Percentiles rank a stretch among this genome's conserved stretches.
Evolutionary conservation across 2,113 vertebrate species (phyloP).

Genomic region (Myotis brandtii): DNA sequence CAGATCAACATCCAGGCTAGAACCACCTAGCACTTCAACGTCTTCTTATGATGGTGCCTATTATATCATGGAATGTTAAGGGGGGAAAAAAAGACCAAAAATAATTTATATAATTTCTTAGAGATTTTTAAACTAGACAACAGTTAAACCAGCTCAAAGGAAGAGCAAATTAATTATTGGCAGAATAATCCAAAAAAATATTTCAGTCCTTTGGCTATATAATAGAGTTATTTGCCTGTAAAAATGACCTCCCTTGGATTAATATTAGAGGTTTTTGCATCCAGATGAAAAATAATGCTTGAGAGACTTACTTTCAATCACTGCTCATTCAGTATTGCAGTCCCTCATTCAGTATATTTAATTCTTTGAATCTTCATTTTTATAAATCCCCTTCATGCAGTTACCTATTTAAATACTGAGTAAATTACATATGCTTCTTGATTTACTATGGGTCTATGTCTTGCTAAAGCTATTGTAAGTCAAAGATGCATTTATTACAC

Average conservation of each 20-base stretch:
- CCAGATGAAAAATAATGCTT: background rate
- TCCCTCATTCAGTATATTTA: background rate
- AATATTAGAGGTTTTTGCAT: background rate
- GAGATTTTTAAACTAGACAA: background rate
- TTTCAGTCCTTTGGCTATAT: background rate
- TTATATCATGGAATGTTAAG: background rate
- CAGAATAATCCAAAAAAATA: conserved; percentile 30
- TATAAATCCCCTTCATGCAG: background rate
- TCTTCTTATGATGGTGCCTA: background rate
- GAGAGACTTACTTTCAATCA: background rate
- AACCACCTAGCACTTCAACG: background rate
- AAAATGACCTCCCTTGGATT: background rate
- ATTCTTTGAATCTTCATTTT: background rate
- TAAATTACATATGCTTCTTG: background rate
- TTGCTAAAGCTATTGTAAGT: background rate
- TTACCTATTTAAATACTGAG: background rate
- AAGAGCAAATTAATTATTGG: conserved; percentile 53
- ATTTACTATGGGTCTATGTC: background rate
- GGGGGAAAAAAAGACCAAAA: background rate
- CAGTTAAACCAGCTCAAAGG: background rate
- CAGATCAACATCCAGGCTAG: rapidly evolving
- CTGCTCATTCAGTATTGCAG: background rate
- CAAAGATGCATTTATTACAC: background rate
- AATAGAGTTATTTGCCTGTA: background rate
- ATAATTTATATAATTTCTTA: background rate